phyloP scores from a whole-genome alignment of 2,888 invertebrate species.

The Drosophila cognata region DNA sequence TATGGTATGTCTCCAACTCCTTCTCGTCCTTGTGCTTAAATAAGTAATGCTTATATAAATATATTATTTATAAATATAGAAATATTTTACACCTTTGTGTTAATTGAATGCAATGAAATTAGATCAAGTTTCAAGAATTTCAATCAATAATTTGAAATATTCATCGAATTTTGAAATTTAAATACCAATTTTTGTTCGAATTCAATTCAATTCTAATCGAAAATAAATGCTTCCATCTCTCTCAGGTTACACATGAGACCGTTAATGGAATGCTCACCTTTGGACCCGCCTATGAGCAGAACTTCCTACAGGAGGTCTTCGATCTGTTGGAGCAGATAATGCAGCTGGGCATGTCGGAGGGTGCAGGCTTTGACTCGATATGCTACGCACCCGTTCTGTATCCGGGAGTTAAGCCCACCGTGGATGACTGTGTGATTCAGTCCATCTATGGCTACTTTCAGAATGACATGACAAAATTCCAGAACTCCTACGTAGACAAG shows the following conservation, averaged over 20 bases:
- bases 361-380: slow-evolving; percentile 88
- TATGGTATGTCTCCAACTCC: slow-evolving; percentile 80
- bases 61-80: too few relatives aligned
- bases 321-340: slow-evolving; percentile 89
- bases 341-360: slow-evolving; percentile 86
- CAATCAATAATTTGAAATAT: not conserved
- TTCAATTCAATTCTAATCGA: not conserved
- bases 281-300: slow-evolving; percentile 92
- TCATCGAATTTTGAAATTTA: not conserved
- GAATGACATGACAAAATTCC: slow-evolving; percentile 86
- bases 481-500: slow-evolving; percentile 75
- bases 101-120: not conserved
- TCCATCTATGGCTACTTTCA: slow-evolving; percentile 93
- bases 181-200: not conserved
- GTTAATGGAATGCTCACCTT: slow-evolving; percentile 86
- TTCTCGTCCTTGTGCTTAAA: not conserved
- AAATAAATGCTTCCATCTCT: not conserved
- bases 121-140: not conserved
- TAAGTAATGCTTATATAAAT: too few relatives aligned
- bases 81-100: not conserved
- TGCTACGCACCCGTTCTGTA: slow-evolving; percentile 94
- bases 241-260: slow-evolving; percentile 84
- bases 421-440: slow-evolving; percentile 91
- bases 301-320: slow-evolving; percentile 91
- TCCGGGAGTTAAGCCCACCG: slow-evolving; percentile 86